A percentile compares a stretch with the other conserved stretches of the same genome.
Evolutionary conservation across 2,113 vertebrate species (phyloP).

Genomic region (Vanacampus margaritifer): DNA sequence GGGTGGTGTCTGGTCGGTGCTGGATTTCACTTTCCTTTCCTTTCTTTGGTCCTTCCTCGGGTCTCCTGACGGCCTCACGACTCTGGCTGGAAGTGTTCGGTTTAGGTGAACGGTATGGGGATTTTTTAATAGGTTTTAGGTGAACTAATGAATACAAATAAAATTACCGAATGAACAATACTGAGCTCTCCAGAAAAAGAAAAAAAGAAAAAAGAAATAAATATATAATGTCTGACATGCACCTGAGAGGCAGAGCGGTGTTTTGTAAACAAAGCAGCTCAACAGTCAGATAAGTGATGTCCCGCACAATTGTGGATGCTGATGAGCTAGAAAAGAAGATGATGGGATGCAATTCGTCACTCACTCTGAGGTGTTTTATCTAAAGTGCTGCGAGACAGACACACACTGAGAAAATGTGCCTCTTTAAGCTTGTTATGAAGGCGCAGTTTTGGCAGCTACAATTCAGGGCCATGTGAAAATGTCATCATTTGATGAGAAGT

Average conservation of each 20-base stretch:
- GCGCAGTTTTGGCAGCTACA: constrained; percentile 46
- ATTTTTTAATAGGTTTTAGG: no score
- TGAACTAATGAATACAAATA: no score
- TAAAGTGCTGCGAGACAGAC: constrained; percentile 26
- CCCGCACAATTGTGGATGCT: constrained; percentile 20
- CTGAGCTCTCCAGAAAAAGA: no score
- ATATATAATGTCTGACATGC: constrained; percentile 23
- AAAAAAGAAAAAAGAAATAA: no score
- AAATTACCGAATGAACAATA: no score
- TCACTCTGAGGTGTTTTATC: constrained; percentile 35
- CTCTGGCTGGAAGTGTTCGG: no score
- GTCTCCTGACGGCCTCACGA: no score
- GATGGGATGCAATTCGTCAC: constrained; percentile 48
- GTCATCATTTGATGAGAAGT: constrained; percentile 7
- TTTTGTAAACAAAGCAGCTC: constrained; percentile 16
- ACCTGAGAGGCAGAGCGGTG: constrained; percentile 30
- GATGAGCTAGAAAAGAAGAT: constrained; percentile 47
- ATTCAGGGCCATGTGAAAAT: constrained; percentile 25
- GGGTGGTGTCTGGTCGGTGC: no score
- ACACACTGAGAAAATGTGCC: constrained; percentile 30
- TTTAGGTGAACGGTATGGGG: no score
- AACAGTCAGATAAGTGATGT: constrained; percentile 36
- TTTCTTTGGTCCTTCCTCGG: no score
- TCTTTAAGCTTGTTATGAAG: constrained; percentile 18
- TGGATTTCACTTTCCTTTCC: no score